Evolutionary conservation across 2,888 invertebrate genomes (phyloP), one percentile per base, ranked within the genome.

Genomic region (Pheosia tremula): DNA sequence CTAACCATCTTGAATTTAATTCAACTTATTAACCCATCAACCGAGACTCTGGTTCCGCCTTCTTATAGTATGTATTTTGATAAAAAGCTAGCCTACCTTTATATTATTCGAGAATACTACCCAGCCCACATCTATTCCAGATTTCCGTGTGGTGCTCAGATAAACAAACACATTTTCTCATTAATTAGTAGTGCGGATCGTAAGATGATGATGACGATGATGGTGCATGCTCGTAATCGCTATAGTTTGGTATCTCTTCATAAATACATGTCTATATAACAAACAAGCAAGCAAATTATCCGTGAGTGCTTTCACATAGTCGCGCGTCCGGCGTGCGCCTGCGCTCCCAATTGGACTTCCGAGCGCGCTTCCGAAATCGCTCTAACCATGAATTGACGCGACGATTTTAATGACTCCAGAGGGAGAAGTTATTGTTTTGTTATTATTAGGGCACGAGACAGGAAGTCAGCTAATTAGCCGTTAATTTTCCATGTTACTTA

Each of bases 321-420:
- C 83, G 83, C 83, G 84, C 91, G 87, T 92, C 93, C 93, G 92
- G 90, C 81, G 80, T 79, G 81, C 79, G 83, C 83, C 67, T 84
- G 83, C 84, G 92, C 85, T 86, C 93, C 88, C 92, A 93, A 93
- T 93, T 93, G 93, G 83, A 93, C 93, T 93, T 93, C 93, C 93
- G 91, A 93, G 83, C 80, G 82, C 81, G 84, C 87, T 91, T 93
- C 93, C 92, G 91, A 93, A 91, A 90, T 89, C 88, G 84, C 81
- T 83, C 83, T 84, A 80, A 77, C 85, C 78, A 82, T 78, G 68
- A 71, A 67, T 68, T 68, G 74, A 76, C 77, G 77, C 85, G 85
- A 86, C 85, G 81, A 82, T 84, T 85, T 88, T 88, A 89, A 88
- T 87, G 82, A 87, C 77, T 82, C 73, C 66, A 82, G 82, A 86